phyloP scores from a whole-genome alignment of 2,888 invertebrate species.

The Mylabris sibirica region DNA sequence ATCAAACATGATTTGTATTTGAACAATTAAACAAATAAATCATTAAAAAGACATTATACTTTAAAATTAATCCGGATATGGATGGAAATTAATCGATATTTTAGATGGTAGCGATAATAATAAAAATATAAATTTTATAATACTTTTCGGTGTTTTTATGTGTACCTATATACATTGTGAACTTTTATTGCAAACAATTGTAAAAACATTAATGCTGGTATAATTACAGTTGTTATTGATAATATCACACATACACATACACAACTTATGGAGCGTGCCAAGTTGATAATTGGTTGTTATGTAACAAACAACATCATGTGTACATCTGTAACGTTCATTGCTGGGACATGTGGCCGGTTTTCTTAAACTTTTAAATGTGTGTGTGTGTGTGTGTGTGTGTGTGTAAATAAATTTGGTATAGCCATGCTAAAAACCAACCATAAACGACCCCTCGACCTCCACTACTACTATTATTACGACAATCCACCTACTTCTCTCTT shows the following conservation, averaged over 20 bases:
- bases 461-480: background rate
- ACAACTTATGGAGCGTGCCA: slow-evolving; percentile 7
- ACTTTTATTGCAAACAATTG: background rate
- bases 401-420: too few species aligned
- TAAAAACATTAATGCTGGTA: background rate
- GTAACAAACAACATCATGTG: background rate
- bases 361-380: background rate
- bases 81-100: background rate
- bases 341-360: slow-evolving; percentile 3
- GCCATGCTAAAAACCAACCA: background rate
- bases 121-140: too few species aligned
- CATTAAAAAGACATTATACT: background rate
- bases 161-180: background rate
- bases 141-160: too few species aligned
- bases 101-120: too few species aligned
- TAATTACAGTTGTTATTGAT: slow-evolving; percentile 7
- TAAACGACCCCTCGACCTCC: background rate
- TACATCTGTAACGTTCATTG: slow-evolving; percentile 9
- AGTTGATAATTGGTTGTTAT: slow-evolving; percentile 3
- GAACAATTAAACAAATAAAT: background rate
- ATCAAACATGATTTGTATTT: background rate
- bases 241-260: background rate
- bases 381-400: too few species aligned
- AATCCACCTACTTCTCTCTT: background rate
- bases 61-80: background rate